phyloP scores from a whole-genome alignment of 2,113 vertebrate species.

The Chrysochloris asiatica region DNA sequence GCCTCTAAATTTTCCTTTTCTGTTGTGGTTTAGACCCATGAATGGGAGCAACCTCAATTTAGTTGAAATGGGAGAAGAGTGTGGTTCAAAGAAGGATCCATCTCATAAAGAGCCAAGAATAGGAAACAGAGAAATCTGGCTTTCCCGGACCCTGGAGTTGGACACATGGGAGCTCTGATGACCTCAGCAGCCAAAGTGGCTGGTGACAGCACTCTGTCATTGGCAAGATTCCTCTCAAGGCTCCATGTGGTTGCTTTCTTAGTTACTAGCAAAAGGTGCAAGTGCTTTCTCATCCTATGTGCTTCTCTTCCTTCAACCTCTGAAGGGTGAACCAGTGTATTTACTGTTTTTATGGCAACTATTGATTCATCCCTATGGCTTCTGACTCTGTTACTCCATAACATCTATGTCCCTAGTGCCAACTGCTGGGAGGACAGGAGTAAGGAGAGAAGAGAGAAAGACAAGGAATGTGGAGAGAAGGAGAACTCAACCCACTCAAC shows the following conservation, averaged over 20 bases:
- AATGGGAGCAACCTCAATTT: not conserved
- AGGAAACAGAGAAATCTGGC: not conserved
- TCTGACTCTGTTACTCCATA: not conserved
- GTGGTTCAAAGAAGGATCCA: not conserved
- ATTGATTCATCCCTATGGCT: not conserved
- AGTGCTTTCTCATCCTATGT: not conserved
- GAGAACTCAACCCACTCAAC: not conserved
- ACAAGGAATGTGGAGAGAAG: no score
- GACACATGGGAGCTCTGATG: accelerated
- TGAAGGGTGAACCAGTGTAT: no score
- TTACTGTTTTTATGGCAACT: not conserved
- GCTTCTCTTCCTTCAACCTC: not conserved
- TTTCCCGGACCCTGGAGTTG: not conserved
- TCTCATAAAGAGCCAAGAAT: not conserved
- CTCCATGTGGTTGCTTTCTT: not conserved
- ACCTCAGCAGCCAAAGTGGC: not conserved
- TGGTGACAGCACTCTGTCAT: not conserved
- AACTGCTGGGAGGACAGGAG: not conserved
- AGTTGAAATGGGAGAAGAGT: not conserved
- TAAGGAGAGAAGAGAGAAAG: not conserved
- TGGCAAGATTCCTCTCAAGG: not conserved
- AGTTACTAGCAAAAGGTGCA: not conserved
- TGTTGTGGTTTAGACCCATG: not conserved
- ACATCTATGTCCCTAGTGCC: not conserved
- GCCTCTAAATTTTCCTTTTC: not conserved